Conservation (phyloP, 2,888 invertebrate species). For the Dasysyrphus albostriatus region DNA sequence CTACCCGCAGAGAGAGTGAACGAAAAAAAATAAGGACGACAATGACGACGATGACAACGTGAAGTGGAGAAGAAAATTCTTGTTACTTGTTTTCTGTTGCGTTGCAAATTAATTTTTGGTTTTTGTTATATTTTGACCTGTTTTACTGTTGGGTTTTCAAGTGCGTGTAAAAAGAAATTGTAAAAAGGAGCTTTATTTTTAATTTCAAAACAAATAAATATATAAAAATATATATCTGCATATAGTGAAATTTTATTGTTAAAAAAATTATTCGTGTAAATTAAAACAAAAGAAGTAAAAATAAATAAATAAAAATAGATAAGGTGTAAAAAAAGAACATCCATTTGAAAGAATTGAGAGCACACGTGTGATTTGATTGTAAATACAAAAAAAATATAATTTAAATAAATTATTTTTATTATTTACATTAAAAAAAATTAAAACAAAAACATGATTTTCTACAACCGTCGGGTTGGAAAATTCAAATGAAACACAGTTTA, state of each 20-base stretch:
- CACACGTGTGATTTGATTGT: conserved; percentile 79
- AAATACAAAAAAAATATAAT: conserved; percentile 72
- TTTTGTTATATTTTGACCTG: conserved; percentile 27
- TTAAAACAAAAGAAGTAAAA: conserved; percentile 49
- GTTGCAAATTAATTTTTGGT: conserved; percentile 41
- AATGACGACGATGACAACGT: conserved; percentile 35
- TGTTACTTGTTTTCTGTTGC: conserved; percentile 66
- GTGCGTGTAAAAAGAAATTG: conserved; percentile 52
- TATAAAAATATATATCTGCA: conserved; percentile 31
- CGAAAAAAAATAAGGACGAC: conserved; percentile 23
- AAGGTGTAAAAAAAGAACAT: conserved; percentile 77
- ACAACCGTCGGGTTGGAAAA: conserved; percentile 56
- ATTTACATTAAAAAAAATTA: conserved; percentile 26
- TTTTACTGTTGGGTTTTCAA: conserved; percentile 24
- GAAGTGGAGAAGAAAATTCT: conserved; percentile 55
- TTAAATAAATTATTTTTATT: conserved; percentile 19
- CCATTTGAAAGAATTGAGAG: conserved; percentile 77
- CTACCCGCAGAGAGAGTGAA: conserved; percentile 22
- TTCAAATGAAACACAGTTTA: conserved; percentile 74
- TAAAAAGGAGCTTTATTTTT: conserved; percentile 61
- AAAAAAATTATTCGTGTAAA: conserved; percentile 28
- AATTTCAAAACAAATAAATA: conserved; percentile 34
- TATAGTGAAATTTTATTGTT: conserved; percentile 42
- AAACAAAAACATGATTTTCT: conserved; percentile 39
- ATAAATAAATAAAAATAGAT: conserved; percentile 8